Base-by-base conservation (phyloP, 2,797 vertebrate species). In the Gastrophryne carolinensis region DNA sequence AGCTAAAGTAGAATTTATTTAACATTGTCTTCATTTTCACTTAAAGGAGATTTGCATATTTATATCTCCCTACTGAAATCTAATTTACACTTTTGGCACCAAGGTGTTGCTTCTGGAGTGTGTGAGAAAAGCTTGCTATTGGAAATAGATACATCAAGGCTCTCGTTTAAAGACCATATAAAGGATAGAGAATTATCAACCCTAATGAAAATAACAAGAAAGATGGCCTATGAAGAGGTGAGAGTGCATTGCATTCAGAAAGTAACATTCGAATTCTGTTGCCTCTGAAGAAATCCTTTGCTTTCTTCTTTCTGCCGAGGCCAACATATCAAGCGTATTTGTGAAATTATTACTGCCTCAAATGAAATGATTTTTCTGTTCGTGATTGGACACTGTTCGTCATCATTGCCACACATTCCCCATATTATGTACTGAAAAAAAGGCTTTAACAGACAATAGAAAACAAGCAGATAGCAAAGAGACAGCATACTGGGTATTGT, bases 21-120 rank as follows among this genome's bases (percentile, higher is more conserved):
- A 53, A 56, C 15, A 54, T 39, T 50, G 44, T 21, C 56, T 63
- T 75, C 4, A 11, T 12, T 64, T 65, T 30, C 21, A 49, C 50
- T 56, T 64, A 56, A 23, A 50, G 24, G 7, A 47, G 13, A 52
- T 53, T 67, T 49, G 35, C 26, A 53, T 76, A 72, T 79, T 79
- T 15, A 13, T 75, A 50, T 80, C 66, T 81, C 80, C 65, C 67
- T 60, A 29, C 79, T 79, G 69, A 78, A 84, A 82, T 78, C 11
- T 57, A 61, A 81, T 65, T 76, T 73, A 72, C 69, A 81, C 56
- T 67, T 77, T 81, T 74, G 23, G 15, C 60, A 80, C 66, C 10
- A 79, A 82, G 76, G 78, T 30, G 30, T 32, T 53, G 15, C 27
- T 76, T 73, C 41, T 56, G 29, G 60, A 24, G 10, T 44, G 19